Base-by-base conservation (phyloP, 2,888 invertebrate species). In the Protonemura montana region DNA sequence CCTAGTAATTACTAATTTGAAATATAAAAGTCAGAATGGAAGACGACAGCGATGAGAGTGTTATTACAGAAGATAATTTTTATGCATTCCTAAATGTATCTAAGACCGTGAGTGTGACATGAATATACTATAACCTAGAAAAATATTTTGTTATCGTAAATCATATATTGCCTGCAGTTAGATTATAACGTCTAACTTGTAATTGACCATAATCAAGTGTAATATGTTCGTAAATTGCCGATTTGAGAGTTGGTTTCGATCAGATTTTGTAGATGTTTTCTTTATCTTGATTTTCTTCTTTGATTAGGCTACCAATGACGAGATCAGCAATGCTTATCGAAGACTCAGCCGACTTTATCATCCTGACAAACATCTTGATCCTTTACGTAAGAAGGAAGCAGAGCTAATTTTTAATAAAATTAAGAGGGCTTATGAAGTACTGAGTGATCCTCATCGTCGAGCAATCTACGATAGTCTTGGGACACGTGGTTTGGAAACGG, bases 381-480 rank as follows among this genome's bases (percentile, higher is more conserved):
- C 96, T 0, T 93, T 93, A 0, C 94, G 95, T 89, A 98, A 98
- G 91, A 95, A 94, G 90, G 96, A 98, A 92, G 99, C 99, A 0
- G 98, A 98, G 91, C 92, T 95, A 87, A 93, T 99, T 89, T 99
- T 99, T 90, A 97, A 97, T 91, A 96, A 97, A 91, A 96, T 97
- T 0, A 98, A 98, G 91, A 95, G 95, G 89, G 99, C 99, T 0
- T 98, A 99, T 91, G 98, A 99, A 94, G 98, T 99, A 42, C 92
- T 99, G 78, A 96, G 95, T 27, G 98, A 99, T 93, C 96, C 98
- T 0, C 98, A 98, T 90, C 96, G 96, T 90, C 93, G 99, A 90
- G 98, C 98, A 0, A 98, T 99, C 88, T 99, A 99, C 91, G 99
- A 99, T 92, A 94, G 94, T 85, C 91, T 94, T 91, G 98, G 98